phyloP scores from a whole-genome alignment of 2,113 vertebrate species.

The Saguinus midas region DNA sequence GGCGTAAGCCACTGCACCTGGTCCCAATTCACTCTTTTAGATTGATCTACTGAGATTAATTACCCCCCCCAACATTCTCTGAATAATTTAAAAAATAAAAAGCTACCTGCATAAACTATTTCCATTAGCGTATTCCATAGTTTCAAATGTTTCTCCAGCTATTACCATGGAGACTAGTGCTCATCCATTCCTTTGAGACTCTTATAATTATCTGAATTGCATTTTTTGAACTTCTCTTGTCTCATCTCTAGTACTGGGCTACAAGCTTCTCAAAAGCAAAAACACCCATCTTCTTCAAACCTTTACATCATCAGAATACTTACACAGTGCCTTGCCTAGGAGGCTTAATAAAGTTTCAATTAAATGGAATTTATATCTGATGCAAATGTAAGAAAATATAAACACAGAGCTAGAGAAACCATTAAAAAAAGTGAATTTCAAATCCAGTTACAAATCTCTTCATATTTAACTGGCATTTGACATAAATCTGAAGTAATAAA shows the following conservation, averaged over 20 bases:
- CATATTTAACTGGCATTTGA: conserved; percentile 40
- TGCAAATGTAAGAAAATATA: conserved; percentile 33
- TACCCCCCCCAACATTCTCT: not conserved
- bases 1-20: no score
- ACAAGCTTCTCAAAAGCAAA: not conserved
- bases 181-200: not conserved
- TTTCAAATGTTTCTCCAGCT: not conserved
- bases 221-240: not conserved
- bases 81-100: not conserved
- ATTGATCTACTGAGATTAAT: not conserved
- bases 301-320: not conserved
- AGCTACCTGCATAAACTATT: not conserved
- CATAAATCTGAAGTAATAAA: conserved; percentile 18
- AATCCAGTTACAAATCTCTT: conserved; percentile 30
- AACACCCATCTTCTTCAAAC: not conserved
- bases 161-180: not conserved
- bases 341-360: not conserved
- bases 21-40: not conserved
- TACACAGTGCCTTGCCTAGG: not conserved
- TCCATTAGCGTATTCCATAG: not conserved
- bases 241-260: not conserved
- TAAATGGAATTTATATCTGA: conserved; percentile 11
- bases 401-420: conserved; percentile 17
- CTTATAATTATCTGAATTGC: not conserved
- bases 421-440: conserved; percentile 8